Conservation (phyloP, 2,888 invertebrate genomes). For the Alviniconcha strummeri region DNA sequence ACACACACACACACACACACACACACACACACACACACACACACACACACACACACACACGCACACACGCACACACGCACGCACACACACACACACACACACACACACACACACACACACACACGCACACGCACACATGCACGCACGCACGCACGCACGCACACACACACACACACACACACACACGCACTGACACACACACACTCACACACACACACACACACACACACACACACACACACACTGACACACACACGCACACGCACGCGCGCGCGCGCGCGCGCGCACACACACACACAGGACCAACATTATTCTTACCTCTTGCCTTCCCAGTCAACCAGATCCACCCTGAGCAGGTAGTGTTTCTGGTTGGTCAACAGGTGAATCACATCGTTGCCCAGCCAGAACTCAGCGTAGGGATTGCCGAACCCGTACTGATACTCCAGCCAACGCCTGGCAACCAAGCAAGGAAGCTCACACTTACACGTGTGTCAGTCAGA, state of each 20-base stretch:
- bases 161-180: conserved; percentile 18
- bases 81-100: no score
- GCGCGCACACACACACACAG: conserved; percentile 15
- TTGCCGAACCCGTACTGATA: conserved; percentile 71
- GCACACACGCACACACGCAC: no score
- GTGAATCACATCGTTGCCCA: conserved; percentile 67
- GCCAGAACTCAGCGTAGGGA: conserved; percentile 70
- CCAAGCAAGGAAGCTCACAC: no score
- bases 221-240: not conserved
- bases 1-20: no score
- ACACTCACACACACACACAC: not conserved
- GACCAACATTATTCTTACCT: conserved; percentile 28
- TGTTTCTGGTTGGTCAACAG: conserved; percentile 58
- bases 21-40: no score
- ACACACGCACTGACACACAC: not conserved
- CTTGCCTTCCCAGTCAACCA: conserved; percentile 72
- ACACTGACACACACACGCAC: conserved; percentile 2
- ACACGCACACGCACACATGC: no score
- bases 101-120: no score
- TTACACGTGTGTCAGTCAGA: no score
- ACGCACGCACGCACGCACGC: not conserved
- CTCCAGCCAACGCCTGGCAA: conserved; percentile 64
- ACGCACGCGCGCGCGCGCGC: conserved; percentile 36
- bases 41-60: no score
- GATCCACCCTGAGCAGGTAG: conserved; percentile 67